phyloP scores from a whole-genome alignment of 1,140 invertebrate genomes.

The Rhyacophila brunnea region DNA sequence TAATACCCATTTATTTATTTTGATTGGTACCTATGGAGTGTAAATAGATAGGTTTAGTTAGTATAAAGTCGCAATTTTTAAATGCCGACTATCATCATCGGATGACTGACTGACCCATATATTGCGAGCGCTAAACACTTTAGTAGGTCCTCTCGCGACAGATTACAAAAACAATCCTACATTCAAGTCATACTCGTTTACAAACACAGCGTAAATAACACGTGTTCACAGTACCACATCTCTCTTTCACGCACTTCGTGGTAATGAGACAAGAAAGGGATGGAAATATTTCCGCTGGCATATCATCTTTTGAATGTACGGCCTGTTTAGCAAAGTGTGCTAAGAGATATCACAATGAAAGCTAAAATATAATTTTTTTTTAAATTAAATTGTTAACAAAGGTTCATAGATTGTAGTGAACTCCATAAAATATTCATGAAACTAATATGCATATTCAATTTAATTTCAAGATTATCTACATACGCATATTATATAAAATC shows the following conservation, averaged over 20 bases:
- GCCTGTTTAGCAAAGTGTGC: slow-evolving; percentile 15
- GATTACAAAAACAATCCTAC: slow-evolving; percentile 20
- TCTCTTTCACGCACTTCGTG: neutral
- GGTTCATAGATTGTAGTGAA: no score
- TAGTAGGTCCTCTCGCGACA: slow-evolving; percentile 6
- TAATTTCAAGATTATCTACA: no score
- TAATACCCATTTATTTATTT: no score
- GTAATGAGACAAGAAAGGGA: neutral
- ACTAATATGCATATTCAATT: no score
- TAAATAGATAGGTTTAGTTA: no score
- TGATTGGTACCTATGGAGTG: no score
- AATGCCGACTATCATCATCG: no score
- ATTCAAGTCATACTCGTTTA: slow-evolving; percentile 13
- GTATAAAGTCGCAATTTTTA: no score
- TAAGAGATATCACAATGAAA: neutral
- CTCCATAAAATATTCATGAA: no score
- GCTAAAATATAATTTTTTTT: neutral
- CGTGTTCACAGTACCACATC: neutral
- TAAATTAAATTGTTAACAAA: neutral
- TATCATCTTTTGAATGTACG: slow-evolving; percentile 9
- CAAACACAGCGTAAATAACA: slow-evolving; percentile 1
- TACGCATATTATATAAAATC: no score
- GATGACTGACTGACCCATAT: neutral
- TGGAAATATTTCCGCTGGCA: neutral
- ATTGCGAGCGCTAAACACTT: neutral